Evolutionary conservation across 2,113 vertebrate genomes (phyloP).

Genomic region (Cariama cristata): DNA sequence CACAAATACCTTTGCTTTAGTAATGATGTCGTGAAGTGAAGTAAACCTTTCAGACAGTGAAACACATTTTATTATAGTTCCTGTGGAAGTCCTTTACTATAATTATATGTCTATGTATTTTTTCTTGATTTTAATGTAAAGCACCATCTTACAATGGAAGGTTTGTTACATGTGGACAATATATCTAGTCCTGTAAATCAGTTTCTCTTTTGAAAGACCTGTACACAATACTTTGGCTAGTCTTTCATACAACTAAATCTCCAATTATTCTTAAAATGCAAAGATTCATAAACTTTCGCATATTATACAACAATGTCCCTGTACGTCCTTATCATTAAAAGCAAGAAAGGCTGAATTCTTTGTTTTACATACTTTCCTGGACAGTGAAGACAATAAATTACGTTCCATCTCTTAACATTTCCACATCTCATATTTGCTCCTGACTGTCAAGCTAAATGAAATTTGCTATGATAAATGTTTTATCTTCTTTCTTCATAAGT

Average conservation of each 20-base stretch:
- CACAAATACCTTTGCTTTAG: neutral
- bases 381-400: neutral
- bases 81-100: neutral
- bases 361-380: neutral
- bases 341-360: neutral
- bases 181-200: neutral
- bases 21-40: neutral
- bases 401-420: neutral
- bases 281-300: neutral
- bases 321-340: neutral
- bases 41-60: neutral
- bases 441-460: slow-evolving; percentile 27
- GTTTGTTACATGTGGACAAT: neutral
- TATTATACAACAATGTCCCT: neutral
- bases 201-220: neutral
- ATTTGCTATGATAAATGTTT: slow-evolving; percentile 11
- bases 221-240: neutral
- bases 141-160: neutral
- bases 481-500: slow-evolving; percentile 40
- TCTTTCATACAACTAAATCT: neutral
- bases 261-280: neutral
- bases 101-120: neutral
- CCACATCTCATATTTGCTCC: neutral
- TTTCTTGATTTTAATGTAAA: neutral
- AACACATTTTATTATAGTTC: neutral